Evolutionary conservation across 2,113 vertebrate genomes (phyloP).

Genomic region (Nibea albiflora): DNA sequence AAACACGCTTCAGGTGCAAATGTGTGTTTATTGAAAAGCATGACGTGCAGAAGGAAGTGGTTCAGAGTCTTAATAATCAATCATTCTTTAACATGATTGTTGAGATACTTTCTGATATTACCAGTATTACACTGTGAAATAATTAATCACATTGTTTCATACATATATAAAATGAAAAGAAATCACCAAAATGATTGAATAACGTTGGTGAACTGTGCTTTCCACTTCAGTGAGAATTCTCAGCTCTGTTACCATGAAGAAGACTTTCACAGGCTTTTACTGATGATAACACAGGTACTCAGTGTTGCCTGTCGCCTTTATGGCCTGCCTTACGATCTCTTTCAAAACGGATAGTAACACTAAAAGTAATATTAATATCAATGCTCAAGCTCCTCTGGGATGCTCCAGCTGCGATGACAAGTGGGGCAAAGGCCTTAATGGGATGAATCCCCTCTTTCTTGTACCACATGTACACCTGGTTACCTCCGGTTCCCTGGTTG

Average conservation of each 20-base stretch:
- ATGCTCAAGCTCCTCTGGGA: too few relatives aligned
- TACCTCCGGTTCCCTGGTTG: background rate
- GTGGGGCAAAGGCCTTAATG: too few relatives aligned
- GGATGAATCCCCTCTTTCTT: background rate
- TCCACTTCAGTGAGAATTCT: background rate
- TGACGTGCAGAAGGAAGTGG: too few relatives aligned
- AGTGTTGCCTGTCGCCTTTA: too few relatives aligned
- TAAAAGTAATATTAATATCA: too few relatives aligned
- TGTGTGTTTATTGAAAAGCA: too few relatives aligned
- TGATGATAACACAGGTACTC: too few relatives aligned
- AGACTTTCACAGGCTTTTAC: background rate
- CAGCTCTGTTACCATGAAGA: background rate
- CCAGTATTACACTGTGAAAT: background rate
- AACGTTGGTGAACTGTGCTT: background rate
- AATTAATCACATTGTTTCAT: background rate
- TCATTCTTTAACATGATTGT: too few relatives aligned
- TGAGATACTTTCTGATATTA: background rate
- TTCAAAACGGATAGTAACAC: accelerated
- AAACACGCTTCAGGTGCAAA: too few relatives aligned
- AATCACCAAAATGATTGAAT: background rate
- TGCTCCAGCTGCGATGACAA: too few relatives aligned
- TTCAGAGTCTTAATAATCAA: too few relatives aligned
- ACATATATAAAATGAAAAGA: background rate
- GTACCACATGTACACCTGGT: background rate
- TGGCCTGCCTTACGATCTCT: too few relatives aligned